phyloP scores from a whole-genome alignment of 2,797 vertebrate genomes.

The Macrochelys suwanniensis region DNA sequence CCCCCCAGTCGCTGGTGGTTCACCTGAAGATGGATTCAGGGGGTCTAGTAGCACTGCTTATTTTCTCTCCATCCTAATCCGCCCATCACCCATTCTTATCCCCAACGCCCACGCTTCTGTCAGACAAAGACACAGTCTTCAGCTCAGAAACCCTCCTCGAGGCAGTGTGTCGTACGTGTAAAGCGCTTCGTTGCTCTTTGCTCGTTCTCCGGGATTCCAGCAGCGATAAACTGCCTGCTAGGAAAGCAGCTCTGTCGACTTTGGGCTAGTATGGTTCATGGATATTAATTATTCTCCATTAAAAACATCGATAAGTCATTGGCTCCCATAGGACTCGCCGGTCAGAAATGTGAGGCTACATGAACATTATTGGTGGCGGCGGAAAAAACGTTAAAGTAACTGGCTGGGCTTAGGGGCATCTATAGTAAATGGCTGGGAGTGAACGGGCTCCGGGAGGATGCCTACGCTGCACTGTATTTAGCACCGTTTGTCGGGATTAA shows the following conservation, averaged over 20 bases:
- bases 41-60: neutral
- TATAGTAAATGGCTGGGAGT: no score
- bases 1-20: neutral
- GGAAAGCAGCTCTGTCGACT: neutral
- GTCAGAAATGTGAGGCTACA: neutral
- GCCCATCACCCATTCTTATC: neutral
- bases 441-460: neutral
- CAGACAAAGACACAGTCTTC: neutral
- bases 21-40: neutral
- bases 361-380: neutral
- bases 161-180: neutral
- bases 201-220: neutral
- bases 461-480: neutral
- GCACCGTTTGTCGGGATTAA: no score
- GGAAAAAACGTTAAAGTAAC: neutral
- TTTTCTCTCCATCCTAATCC: neutral
- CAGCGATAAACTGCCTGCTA: neutral
- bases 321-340: neutral
- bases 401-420: neutral
- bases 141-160: no score
- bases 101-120: neutral
- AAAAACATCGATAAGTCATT: neutral
- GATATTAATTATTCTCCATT: neutral
- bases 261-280: neutral
- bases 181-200: neutral